Evolutionary conservation across 2,113 vertebrate species (phyloP), one percentile per base, ranked within the genome.

Genomic region (Pantherophis guttatus): DNA sequence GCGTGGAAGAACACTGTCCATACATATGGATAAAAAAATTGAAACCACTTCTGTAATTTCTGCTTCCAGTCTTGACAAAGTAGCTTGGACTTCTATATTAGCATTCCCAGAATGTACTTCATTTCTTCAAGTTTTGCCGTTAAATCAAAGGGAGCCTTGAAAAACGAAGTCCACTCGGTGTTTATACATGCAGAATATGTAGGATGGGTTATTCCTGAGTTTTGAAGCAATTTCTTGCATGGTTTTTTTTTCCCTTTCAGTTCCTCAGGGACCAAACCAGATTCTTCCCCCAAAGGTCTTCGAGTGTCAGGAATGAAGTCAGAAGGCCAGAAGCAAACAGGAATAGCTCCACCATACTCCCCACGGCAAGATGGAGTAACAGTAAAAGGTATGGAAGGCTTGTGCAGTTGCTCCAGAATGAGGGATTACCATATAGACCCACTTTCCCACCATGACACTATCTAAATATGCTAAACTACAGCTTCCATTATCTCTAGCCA

Each of bases 211-310:
- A 62, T 50, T 88, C 48, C 2, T 9, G 33, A 58, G 4, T 11
- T 15, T 33, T 39, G 44, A 90, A 62, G 10, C 62, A 29, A 33
- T 90, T 39, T n/a, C 15, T 24, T 86, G 8, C 94, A 57, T 89
- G 48, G 52, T 33, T 10, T 59, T 54, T 54, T 2, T 92, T 96
- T 93, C 48, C 95, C 91, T 94, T 10, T 54, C 98, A 99, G 99
- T 97, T 98, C 98, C 1, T 98, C 98, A 93, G 98, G 98, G 39
- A 94, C 96, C 92, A 99, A 99, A 94, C 98, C 98, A 0, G 99
- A 99, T 95, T 98, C 98, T 12, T 99, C 99, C 5, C 99, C 99
- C 86, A 98, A 98, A 97, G 96, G 98, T 97, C 96, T 98, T 87
- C 98, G 99, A 0, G 97, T 97, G 91, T 96, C 97, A 93, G 98